Percentiles rank a stretch among this genome's conserved stretches.
phyloP scores from a whole-genome alignment of 2,888 invertebrate genomes.

The Proisotoma minuta region DNA sequence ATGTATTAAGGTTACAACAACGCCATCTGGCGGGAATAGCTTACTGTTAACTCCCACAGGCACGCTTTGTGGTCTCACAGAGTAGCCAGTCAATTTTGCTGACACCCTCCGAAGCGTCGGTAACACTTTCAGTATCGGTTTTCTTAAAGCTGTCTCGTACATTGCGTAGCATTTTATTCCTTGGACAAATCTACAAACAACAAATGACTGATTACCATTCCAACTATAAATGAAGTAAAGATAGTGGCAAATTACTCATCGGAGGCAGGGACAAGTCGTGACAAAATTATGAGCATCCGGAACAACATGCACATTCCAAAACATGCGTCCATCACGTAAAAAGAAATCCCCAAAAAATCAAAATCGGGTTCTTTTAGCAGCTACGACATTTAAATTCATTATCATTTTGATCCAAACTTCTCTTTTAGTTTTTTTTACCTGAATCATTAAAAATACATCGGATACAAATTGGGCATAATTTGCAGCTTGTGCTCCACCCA shows the following conservation, averaged over 20 bases:
- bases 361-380: slow-evolving; percentile 31
- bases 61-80: slow-evolving; percentile 24
- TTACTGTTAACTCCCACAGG: slow-evolving; percentile 28
- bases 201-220: too few species aligned
- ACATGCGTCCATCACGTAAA: slow-evolving; percentile 35
- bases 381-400: neutral
- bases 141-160: slow-evolving; percentile 28
- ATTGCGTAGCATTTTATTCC: slow-evolving; percentile 20
- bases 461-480: slow-evolving; percentile 34
- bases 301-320: slow-evolving; percentile 40
- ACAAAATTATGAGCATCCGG: slow-evolving; percentile 35
- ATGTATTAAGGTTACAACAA: too few species aligned
- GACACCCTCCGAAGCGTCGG: slow-evolving; percentile 21
- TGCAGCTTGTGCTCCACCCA: slow-evolving; percentile 26
- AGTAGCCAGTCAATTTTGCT: slow-evolving; percentile 35
- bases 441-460: slow-evolving; percentile 35
- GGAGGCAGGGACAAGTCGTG: slow-evolving; percentile 28
- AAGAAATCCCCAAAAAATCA: slow-evolving; percentile 33
- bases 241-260: too few species aligned
- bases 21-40: too few species aligned
- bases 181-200: slow-evolving; percentile 29
- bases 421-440: too few species aligned
- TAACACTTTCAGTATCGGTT: slow-evolving; percentile 24
- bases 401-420: too few species aligned
- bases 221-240: too few species aligned